These are phyloP conservation scores for Harpagifer antarcticus DNA, from an alignment of 2,797 vertebrate genomes.

Conservation along the genomic window DNA sequence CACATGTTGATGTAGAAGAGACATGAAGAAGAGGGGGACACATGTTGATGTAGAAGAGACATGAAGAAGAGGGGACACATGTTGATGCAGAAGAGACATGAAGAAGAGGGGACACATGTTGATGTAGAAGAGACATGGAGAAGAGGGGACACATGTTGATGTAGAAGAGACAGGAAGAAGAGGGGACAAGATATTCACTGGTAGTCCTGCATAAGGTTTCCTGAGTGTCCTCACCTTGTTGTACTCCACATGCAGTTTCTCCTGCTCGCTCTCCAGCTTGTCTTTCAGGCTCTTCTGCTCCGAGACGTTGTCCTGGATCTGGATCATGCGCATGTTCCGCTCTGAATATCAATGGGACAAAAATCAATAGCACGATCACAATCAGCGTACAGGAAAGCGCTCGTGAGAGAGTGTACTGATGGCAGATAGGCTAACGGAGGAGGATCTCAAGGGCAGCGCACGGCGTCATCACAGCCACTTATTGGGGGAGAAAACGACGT, in stretches of 20 bases:
- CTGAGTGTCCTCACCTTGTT: conserved; percentile 88
- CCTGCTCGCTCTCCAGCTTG: conserved; percentile 97
- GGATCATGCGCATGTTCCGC: conserved; percentile 99
- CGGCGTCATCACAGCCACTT: conserved; percentile 52
- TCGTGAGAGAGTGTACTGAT: conserved; percentile 57
- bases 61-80: too few species aligned
- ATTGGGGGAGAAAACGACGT: conserved; percentile 45
- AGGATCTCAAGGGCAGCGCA: conserved; percentile 79
- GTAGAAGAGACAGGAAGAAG: too few species aligned
- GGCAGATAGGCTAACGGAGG: conserved; percentile 74
- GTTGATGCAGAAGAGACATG: too few species aligned
- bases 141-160: too few species aligned
- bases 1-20: too few species aligned
- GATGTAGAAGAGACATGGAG: too few species aligned
- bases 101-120: too few species aligned
- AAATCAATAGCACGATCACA: conserved; percentile 77
- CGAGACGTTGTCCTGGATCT: conserved; percentile 99
- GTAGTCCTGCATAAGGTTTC: too few species aligned
- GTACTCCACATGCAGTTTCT: conserved; percentile 97
- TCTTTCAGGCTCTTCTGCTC: conserved; percentile 99
- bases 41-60: too few species aligned
- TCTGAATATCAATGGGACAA: conserved; percentile 86
- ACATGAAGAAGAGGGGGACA: too few species aligned
- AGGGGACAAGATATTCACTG: too few species aligned
- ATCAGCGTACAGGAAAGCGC: conserved; percentile 66